phyloP scores from a whole-genome alignment of 2,797 vertebrate species.

The Cossypha polioptera region DNA sequence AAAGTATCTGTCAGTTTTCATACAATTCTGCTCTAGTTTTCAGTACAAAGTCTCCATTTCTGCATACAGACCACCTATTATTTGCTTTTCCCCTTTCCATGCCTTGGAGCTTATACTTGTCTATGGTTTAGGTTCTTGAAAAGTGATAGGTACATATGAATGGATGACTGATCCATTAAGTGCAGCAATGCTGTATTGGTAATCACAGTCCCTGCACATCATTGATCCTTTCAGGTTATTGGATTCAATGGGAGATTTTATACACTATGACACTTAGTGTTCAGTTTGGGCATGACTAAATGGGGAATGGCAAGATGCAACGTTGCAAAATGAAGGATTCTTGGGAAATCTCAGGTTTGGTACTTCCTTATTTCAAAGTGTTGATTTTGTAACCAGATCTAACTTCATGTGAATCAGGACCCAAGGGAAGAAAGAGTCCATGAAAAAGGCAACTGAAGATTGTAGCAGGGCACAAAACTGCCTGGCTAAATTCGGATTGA shows the following conservation, averaged over 20 bases:
- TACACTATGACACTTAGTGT: neutral
- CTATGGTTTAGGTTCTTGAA: neutral
- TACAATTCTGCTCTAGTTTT: neutral
- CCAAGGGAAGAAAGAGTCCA: neutral
- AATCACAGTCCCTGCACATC: neutral
- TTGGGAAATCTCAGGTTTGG: neutral
- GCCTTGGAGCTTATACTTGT: neutral
- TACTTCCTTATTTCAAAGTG: constrained; percentile 7
- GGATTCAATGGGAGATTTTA: neutral
- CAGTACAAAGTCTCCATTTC: neutral
- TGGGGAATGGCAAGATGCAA: neutral
- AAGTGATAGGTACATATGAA: neutral
- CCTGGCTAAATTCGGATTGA: neutral
- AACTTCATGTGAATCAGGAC: neutral
- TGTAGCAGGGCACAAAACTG: neutral
- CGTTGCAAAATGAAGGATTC: neutral
- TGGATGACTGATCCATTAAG: neutral
- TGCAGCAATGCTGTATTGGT: neutral
- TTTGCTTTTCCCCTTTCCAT: neutral
- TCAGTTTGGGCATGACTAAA: neutral
- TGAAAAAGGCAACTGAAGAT: neutral
- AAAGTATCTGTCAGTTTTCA: neutral
- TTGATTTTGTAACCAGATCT: neutral
- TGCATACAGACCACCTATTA: neutral
- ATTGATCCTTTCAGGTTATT: neutral